Evolutionary conservation across 2,888 invertebrate genomes (phyloP).

Genomic region (Alloplasta piceator): DNA sequence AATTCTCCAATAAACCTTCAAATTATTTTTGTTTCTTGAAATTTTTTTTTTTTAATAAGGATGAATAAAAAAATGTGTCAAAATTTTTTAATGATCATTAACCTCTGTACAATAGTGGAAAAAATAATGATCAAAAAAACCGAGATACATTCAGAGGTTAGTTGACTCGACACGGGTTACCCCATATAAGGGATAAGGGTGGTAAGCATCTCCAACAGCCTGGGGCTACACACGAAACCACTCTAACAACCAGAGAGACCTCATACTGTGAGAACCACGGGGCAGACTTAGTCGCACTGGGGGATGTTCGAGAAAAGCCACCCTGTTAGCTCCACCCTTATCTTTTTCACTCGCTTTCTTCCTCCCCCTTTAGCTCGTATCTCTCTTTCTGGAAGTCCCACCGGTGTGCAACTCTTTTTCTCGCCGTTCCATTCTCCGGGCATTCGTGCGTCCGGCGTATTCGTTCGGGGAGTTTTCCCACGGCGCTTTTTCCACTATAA

Average conservation of each 20-base stretch:
- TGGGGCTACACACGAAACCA: conserved; percentile 39
- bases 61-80: too few species aligned
- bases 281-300: conserved; percentile 27
- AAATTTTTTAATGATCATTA: too few species aligned
- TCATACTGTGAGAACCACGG: conserved; percentile 42
- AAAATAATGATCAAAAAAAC: too few species aligned
- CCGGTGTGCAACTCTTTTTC: conserved; percentile 48
- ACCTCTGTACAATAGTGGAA: too few species aligned
- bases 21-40: too few species aligned
- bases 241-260: conserved; percentile 34
- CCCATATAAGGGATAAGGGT: too few species aligned
- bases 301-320: conserved; percentile 31
- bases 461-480: conserved; percentile 42
- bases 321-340: background rate
- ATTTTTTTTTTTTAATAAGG: too few species aligned
- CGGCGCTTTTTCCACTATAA: conserved; percentile 40
- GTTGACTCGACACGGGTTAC: too few species aligned
- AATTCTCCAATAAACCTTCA: too few species aligned
- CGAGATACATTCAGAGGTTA: too few species aligned
- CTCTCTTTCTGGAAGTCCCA: background rate
- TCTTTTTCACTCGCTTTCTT: conserved; percentile 3
- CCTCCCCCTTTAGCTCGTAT: conserved; percentile 22
- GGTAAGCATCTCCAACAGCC: conserved; percentile 41
- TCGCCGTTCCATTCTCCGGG: conserved; percentile 48
- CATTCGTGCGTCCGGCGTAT: conserved; percentile 34